Evolutionary conservation across 2,113 vertebrate species (phyloP), one percentile per base, ranked within the genome.

Genomic region (Loxodonta africana): DNA sequence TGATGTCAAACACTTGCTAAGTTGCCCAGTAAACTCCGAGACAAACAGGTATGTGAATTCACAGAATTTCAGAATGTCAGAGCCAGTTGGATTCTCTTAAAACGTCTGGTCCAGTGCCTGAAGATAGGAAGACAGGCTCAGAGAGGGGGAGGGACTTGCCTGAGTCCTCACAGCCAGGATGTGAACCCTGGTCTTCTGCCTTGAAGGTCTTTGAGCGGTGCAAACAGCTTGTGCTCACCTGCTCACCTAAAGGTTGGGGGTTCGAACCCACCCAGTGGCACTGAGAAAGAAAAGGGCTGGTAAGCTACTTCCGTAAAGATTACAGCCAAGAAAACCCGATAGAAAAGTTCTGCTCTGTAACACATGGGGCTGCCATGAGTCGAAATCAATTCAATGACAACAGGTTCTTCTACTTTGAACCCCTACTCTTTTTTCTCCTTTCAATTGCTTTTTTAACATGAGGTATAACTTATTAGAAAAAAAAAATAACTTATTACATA

Each of bases 41-140:
- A 81, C 82, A 97, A 81, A 80, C 77, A 94, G 91, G 90, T 78
- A 26, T 69, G 86, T 80, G 63, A 85, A 88, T 87, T 97, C 67
- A 0, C 94, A 90, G 83, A 60, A 37, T 83, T 83, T 83, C 91
- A 86, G 91, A 26, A 78, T 26, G 81, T 46, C 71, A 14, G 20
- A 60, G 76, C 87, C 94, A 88, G 21, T 20, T 88, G 83, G 69
- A 71, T 73, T 83, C 96, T 88, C 90, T 71, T 12, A 82, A 90
- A 91, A 91, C 86, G 41, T 81, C 86, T 81, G 80, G 83, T 37
- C 63, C n/a, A 8, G 8, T 28, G 81, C 67, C 92, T 63, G 67
- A 69, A 71, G 77, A 44, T 57, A 57, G 69, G 41, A 23, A 85
- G 37, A 17, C 25, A 73, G 62, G 76, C 41, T 1, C 21, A 7